Base-by-base conservation (phyloP, 2,113 vertebrate species). In the Recurvirostra avosetta region DNA sequence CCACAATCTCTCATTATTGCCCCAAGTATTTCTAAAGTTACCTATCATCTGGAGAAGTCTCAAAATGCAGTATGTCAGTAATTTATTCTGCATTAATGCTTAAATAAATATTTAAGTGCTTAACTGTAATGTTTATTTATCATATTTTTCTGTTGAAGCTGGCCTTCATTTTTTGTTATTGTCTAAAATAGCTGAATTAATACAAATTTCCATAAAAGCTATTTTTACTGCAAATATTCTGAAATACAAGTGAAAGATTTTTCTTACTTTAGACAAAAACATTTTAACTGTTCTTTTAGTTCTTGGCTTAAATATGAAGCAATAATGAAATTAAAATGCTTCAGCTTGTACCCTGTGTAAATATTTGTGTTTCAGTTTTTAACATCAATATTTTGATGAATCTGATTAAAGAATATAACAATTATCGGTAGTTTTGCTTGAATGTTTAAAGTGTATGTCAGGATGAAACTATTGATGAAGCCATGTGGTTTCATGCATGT, bases 31-130 rank as follows among this genome's bases (percentile, higher is more conserved):
- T 92, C 66, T 92, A 45, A 81, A 63, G 47, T 73, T 67, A 38
- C 72, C 23, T 59, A 13, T 92, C 14, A 49, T 62, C 32, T 78
- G 25, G 20, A 75, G 36, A 82, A 95, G 23, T 43, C 27, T 75
- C 76, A 83, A 90, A 79, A 56, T 38, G 15, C 52, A 67, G 26
- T 45, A 52, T 49, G 23, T 29, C 5, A 1, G 36, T 75, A 62
- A 73, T 56, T 90, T 77, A 59, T 88, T 94, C 76, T 93, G 38
- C 34, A 61, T 88, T 76, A 62, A 88, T 56, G 10, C 34, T 96
- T 81, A 68, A 90, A 78, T 85, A 91, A 96, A 71, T 93, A 92
- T 91, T 94, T 81, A 74, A 93, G 47, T 53, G 20, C 40, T 94
- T 79, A 71, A 71, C 22, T 74, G 45, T 58, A 83, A 50, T 84